phyloP scores from a whole-genome alignment of 1,140 invertebrate species.

The Zophobas atratus region DNA sequence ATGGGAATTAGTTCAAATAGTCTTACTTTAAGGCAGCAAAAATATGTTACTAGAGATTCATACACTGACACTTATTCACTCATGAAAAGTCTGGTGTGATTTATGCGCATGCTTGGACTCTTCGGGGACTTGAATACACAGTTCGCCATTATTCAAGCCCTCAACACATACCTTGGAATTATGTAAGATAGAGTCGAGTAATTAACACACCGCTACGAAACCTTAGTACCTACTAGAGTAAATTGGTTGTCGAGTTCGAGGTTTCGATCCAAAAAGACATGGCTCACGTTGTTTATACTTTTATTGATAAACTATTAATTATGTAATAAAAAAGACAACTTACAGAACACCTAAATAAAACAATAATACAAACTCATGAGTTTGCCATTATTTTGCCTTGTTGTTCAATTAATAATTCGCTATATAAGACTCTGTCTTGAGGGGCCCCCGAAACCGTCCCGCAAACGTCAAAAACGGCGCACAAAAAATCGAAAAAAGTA shows the following conservation, averaged over 20 bases:
- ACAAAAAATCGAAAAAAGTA: slow-evolving; percentile 4
- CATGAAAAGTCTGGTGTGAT: too few relatives aligned
- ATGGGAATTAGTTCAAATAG: too few relatives aligned
- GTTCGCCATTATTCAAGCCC: too few relatives aligned
- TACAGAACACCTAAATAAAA: slow-evolving; percentile 41
- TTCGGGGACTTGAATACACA: too few relatives aligned
- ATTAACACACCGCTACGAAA: neutral
- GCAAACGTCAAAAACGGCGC: slow-evolving; percentile 17
- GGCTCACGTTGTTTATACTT: slow-evolving; percentile 13
- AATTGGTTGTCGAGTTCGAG: neutral
- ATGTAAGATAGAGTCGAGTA: too few relatives aligned
- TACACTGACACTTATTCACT: too few relatives aligned
- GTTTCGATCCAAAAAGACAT: neutral
- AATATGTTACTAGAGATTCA: too few relatives aligned
- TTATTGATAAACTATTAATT: slow-evolving; percentile 42
- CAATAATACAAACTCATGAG: slow-evolving; percentile 27
- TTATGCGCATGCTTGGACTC: too few relatives aligned
- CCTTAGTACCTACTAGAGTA: neutral
- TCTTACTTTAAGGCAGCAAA: too few relatives aligned
- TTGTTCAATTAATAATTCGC: slow-evolving; percentile 14
- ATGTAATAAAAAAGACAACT: slow-evolving; percentile 39
- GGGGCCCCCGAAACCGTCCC: neutral
- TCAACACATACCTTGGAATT: too few relatives aligned
- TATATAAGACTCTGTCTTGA: neutral
- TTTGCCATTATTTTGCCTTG: neutral